phyloP scores from a whole-genome alignment of 2,888 invertebrate species.

The Ormyrus rosae region DNA sequence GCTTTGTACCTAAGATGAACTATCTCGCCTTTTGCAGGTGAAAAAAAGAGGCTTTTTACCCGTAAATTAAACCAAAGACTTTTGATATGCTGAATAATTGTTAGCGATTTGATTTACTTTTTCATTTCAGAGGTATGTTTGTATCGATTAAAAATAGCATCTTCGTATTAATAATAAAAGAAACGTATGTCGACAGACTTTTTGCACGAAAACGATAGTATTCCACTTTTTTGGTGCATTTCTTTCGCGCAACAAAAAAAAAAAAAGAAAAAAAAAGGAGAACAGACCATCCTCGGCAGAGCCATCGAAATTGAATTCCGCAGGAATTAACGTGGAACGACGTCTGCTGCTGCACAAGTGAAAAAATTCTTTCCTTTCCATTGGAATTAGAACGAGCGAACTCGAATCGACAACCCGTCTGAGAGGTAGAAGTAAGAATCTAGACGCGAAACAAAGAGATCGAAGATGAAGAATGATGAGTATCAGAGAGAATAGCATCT shows the following conservation, averaged over 20 bases:
- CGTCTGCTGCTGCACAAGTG: constrained; percentile 13
- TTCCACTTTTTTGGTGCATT: not conserved
- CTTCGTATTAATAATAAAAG: no score
- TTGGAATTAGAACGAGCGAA: constrained; percentile 20
- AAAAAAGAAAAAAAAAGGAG: constrained; percentile 17
- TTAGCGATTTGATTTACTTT: no score
- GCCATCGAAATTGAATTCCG: constrained; percentile 44
- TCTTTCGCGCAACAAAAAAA: not conserved
- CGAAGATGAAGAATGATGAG: not conserved
- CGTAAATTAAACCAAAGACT: constrained; percentile 20
- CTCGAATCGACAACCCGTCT: constrained; percentile 7
- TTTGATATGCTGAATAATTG: no score
- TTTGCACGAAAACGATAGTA: constrained; percentile 1
- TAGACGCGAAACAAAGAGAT: not conserved
- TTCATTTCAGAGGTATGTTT: no score
- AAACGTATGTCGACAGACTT: not conserved
- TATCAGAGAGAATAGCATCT: not conserved
- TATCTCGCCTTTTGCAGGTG: constrained; percentile 16
- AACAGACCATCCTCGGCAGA: constrained; percentile 18
- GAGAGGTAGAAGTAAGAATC: constrained; percentile 29
- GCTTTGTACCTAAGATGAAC: constrained; percentile 41
- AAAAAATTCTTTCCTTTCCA: constrained; percentile 34
- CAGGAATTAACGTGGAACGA: constrained; percentile 39
- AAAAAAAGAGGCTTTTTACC: constrained; percentile 28
- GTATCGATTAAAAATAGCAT: no score